Conservation (phyloP, 2,797 vertebrate genomes). For the Coreius guichenoti region DNA sequence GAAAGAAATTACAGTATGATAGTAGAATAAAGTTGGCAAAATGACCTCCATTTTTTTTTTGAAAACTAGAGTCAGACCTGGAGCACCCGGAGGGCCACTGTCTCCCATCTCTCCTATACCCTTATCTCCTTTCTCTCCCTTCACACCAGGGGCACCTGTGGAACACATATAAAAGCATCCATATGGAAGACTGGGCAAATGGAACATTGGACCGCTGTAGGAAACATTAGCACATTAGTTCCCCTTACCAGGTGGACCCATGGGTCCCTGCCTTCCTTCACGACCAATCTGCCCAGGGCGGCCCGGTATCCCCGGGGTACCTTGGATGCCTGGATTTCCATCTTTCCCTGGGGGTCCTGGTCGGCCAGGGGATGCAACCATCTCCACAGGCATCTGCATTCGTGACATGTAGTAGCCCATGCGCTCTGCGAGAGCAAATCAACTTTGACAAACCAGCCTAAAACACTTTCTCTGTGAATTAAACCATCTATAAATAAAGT, state of each 20-base stretch:
- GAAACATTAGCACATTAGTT: neutral
- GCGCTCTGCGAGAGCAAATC: constrained; percentile 81
- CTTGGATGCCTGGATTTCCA: constrained; percentile 82
- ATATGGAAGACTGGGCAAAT: constrained; percentile 22
- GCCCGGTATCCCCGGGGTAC: constrained; percentile 84
- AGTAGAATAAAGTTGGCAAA: neutral
- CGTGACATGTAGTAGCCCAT: constrained; percentile 95
- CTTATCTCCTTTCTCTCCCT: constrained; percentile 90
- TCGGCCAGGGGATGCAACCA: constrained; percentile 87
- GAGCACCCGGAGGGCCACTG: constrained; percentile 86
- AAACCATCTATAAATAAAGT: neutral
- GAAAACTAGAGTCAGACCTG: constrained; percentile 78
- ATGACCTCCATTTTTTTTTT: neutral
- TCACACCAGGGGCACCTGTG: constrained; percentile 85
- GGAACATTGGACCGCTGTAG: neutral
- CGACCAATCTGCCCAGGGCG: constrained; percentile 90
- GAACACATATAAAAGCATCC: constrained; percentile 27
- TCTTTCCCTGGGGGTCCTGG: constrained; percentile 94
- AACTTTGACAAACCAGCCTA: neutral
- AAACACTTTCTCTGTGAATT: neutral
- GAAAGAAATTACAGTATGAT: neutral
- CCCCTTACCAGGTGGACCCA: constrained; percentile 84
- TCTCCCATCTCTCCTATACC: constrained; percentile 92
- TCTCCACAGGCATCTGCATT: constrained; percentile 88
- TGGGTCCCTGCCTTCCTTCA: constrained; percentile 88